A percentile compares a stretch with the other conserved stretches of the same genome.
Evolutionary conservation across 2,113 vertebrate genomes (phyloP).

Genomic region (Percopsis transmontana): DNA sequence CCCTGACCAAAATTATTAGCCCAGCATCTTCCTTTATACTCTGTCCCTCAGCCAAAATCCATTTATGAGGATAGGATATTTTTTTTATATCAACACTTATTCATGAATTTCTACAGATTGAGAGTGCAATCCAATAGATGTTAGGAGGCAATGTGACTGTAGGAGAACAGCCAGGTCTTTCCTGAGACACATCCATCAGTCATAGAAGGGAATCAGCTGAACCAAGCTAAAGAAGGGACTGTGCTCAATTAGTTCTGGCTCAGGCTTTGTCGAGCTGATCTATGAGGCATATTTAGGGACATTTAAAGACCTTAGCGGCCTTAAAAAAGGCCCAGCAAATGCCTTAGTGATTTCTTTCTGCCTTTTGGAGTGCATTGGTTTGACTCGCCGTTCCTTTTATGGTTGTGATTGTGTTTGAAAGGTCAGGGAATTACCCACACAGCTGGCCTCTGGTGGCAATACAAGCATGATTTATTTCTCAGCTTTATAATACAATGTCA

Average conservation of each 20-base stretch:
- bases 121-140: conserved; percentile 10
- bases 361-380: conserved; percentile 1
- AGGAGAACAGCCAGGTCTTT: conserved; percentile 13
- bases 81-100: conserved; percentile 4
- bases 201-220: conserved; percentile 17
- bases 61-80: neutral
- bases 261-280: conserved; percentile 36
- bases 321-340: conserved; percentile 1
- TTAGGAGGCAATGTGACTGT: neutral
- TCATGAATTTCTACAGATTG: neutral
- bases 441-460: conserved; percentile 4
- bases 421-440: neutral
- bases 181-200: conserved; percentile 45
- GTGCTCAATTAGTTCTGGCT: conserved; percentile 37
- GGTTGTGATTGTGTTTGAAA: conserved; percentile 10
- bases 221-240: conserved; percentile 23
- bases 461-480: neutral
- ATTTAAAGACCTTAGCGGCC: too few relatives aligned
- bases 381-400: conserved; percentile 10
- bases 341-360: conserved; percentile 13
- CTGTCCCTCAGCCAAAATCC: neutral
- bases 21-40: neutral
- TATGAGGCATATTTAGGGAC: conserved; percentile 40
- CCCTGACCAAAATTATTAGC: conserved; percentile 2
- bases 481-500: neutral